These are phyloP conservation scores for Mythimna lalbum DNA, from an alignment of 2,888 invertebrate species.

Conservation along the genomic window DNA sequence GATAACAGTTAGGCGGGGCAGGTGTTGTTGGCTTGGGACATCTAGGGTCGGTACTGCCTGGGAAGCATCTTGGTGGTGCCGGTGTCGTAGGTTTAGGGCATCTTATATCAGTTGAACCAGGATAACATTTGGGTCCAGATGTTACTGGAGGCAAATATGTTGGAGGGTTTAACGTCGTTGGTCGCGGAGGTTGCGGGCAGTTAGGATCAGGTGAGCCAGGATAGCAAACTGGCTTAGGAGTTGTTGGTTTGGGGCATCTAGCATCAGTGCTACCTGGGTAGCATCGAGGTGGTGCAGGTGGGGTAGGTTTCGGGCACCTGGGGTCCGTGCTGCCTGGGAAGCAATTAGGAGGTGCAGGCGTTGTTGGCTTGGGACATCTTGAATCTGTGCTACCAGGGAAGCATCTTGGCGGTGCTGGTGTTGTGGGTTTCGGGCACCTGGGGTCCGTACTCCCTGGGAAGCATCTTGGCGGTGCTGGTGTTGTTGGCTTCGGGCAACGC, in stretches of 20 bases:
- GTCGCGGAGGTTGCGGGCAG: conserved; percentile 74
- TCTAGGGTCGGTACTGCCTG: conserved; percentile 61
- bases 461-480: conserved; percentile 67
- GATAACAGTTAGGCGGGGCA: conserved; percentile 61
- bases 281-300: conserved; percentile 64
- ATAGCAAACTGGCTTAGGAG: conserved; percentile 57
- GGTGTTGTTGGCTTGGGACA: conserved; percentile 65
- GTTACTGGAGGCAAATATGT: conserved; percentile 64
- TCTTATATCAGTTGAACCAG: conserved; percentile 21
- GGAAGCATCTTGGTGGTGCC: conserved; percentile 17
- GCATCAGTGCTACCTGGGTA: conserved; percentile 66
- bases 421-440: conserved; percentile 61
- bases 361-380: too few relatives aligned
- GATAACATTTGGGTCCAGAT: conserved; percentile 37
- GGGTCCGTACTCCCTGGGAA: conserved; percentile 69
- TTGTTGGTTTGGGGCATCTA: conserved; percentile 40
- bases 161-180: conserved; percentile 68
- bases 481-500: conserved; percentile 71
- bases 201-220: conserved; percentile 77
- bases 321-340: too few relatives aligned
- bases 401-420: too few relatives aligned
- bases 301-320: conserved; percentile 3
- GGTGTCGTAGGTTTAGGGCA: conserved; percentile 69
- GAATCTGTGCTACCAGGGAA: too few relatives aligned
- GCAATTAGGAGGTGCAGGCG: too few relatives aligned